Evolutionary conservation across 2,888 invertebrate genomes (phyloP).

Genomic region (Deilephila porcellus): DNA sequence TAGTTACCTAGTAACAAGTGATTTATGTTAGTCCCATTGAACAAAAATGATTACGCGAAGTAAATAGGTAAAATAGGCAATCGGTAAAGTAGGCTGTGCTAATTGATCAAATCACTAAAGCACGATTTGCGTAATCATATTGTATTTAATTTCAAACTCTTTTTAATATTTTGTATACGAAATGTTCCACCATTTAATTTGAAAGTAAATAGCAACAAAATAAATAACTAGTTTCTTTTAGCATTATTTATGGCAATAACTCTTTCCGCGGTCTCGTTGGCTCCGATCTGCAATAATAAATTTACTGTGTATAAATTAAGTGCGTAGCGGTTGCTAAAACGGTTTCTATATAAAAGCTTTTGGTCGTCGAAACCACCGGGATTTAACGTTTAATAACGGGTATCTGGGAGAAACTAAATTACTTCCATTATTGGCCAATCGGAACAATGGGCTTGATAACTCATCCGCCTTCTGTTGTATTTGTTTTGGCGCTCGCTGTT

Average conservation of each 20-base stretch:
- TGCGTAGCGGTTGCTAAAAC: constrained; percentile 55
- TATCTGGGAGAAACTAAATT: constrained; percentile 31
- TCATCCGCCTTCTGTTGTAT: neutral
- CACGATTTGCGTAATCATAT: no score
- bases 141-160: no score
- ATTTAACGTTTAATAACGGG: constrained; percentile 37
- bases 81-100: no score
- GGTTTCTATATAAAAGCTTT: constrained; percentile 46
- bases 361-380: constrained; percentile 34
- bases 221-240: constrained; percentile 49
- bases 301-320: constrained; percentile 61
- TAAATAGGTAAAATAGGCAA: no score
- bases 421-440: constrained; percentile 31
- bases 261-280: constrained; percentile 63
- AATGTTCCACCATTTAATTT: no score
- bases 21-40: no score
- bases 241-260: constrained; percentile 63
- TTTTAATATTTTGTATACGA: no score
- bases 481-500: constrained; percentile 2
- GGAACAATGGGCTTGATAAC: constrained; percentile 23
- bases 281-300: constrained; percentile 62
- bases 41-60: no score
- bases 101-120: no score
- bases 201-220: constrained; percentile 18
- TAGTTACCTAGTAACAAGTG: no score